phyloP scores from a whole-genome alignment of 2,797 vertebrate species.

The Crocidura indochinensis region DNA sequence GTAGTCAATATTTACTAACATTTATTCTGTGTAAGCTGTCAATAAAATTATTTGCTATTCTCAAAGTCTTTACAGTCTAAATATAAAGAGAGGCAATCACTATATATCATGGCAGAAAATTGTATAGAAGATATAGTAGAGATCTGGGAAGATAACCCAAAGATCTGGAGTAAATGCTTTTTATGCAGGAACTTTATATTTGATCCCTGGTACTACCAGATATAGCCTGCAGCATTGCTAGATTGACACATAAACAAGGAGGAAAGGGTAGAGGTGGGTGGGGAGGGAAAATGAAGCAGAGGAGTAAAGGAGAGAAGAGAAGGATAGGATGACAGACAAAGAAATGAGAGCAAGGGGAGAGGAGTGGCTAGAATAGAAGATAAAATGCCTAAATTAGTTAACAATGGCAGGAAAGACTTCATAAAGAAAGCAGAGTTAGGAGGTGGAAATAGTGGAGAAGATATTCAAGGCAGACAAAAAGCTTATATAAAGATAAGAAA shows the following conservation, averaged over 20 bases:
- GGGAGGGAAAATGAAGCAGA: too few species aligned
- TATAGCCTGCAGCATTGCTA: too few species aligned
- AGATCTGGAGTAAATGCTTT: too few species aligned
- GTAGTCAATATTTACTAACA: constrained; percentile 1
- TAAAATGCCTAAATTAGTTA: background rate
- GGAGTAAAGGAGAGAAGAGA: too few species aligned
- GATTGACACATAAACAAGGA: too few species aligned
- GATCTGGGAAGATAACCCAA: too few species aligned
- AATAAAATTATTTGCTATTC: constrained; percentile 30
- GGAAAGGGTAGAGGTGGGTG: too few species aligned
- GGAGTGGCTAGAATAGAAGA: too few species aligned
- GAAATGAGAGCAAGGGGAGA: too few species aligned
- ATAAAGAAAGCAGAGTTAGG: background rate
- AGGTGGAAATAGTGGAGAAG: background rate
- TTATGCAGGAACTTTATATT: too few species aligned
- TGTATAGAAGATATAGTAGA: background rate
- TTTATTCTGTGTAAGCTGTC: background rate
- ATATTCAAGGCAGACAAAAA: constrained; percentile 3
- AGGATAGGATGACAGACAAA: too few species aligned
- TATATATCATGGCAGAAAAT: constrained; percentile 33
- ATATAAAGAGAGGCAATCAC: background rate
- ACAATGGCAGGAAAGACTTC: constrained; percentile 42
- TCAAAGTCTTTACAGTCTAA: background rate
- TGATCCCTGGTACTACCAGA: too few species aligned
- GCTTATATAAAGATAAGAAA: background rate